These are phyloP conservation scores for Thumatha senex DNA, from an alignment of 2,888 invertebrate species.

Conservation along the genomic window DNA sequence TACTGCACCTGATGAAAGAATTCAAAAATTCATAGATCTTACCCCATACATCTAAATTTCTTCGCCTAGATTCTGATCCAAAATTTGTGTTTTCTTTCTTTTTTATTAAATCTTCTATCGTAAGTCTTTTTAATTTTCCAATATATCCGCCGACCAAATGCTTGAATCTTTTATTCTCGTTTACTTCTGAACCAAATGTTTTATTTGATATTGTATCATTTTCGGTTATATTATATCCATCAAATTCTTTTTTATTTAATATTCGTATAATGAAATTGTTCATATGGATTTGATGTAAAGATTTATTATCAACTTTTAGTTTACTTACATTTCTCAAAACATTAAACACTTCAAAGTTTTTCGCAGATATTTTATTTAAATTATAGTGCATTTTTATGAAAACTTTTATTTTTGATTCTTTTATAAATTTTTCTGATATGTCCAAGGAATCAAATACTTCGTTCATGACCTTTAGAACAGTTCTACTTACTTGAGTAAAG, in stretches of 20 bases:
- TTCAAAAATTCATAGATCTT: constrained; percentile 9
- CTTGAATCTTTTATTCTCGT: constrained; percentile 13
- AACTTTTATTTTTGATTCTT: constrained; percentile 25
- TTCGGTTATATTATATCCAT: constrained; percentile 5
- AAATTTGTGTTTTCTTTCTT: neutral
- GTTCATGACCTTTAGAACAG: constrained; percentile 39
- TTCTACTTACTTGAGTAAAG: constrained; percentile 31
- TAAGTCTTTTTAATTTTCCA: constrained; percentile 16
- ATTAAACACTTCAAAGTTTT: constrained; percentile 32
- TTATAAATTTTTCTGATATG: constrained; percentile 28
- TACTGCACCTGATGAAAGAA: neutral
- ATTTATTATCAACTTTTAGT: constrained; percentile 11
- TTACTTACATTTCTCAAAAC: constrained; percentile 24
- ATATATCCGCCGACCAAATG: constrained; percentile 11
- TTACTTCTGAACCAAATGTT: neutral
- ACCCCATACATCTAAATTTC: constrained; percentile 34
- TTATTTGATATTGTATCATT: neutral
- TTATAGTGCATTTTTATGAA: constrained; percentile 42
- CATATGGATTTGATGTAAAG: constrained; percentile 10
- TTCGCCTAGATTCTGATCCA: neutral
- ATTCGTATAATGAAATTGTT: constrained; percentile 29
- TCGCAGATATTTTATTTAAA: constrained; percentile 37
- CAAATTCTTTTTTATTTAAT: constrained; percentile 16
- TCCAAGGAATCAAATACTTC: constrained; percentile 42
- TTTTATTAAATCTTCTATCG: constrained; percentile 11